Percentiles rank a stretch among this genome's conserved stretches.
Conservation (phyloP, 2,888 invertebrate species). For the Fissipunctia ypsillon region DNA sequence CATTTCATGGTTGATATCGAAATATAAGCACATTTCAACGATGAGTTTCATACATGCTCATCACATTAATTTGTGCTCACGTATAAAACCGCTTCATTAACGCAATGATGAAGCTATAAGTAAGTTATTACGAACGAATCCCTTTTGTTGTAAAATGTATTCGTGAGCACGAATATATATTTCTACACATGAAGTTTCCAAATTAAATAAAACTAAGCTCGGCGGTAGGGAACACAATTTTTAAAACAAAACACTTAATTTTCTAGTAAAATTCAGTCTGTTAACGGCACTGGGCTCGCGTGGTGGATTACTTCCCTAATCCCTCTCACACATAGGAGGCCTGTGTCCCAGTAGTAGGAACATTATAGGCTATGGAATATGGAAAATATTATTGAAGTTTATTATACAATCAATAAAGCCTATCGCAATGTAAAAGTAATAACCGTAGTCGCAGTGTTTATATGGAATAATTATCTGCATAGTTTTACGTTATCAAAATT, state of each 20-base stretch:
- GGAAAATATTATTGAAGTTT: not conserved
- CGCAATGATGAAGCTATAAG: not conserved
- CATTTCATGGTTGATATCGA: no score
- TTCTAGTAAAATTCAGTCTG: not conserved
- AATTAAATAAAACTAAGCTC: not conserved
- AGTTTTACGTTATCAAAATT: not conserved
- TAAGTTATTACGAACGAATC: not conserved
- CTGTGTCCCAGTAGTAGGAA: no score
- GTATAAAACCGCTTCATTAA: not conserved
- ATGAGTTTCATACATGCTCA: not conserved
- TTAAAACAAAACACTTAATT: not conserved
- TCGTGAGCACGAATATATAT: not conserved
- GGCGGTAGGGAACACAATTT: not conserved
- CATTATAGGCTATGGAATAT: no score
- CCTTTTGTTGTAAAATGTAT: not conserved
- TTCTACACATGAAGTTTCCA: not conserved
- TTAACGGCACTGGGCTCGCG: no score
- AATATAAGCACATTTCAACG: not conserved
- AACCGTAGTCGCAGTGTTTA: not conserved
- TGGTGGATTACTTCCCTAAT: no score
- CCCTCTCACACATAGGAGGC: no score
- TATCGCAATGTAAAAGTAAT: not conserved
- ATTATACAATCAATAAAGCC: fast-evolving
- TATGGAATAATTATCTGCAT: not conserved
- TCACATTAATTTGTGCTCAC: not conserved